Base-by-base conservation (phyloP, 2,113 vertebrate species). In the Leptosomus discolor region DNA sequence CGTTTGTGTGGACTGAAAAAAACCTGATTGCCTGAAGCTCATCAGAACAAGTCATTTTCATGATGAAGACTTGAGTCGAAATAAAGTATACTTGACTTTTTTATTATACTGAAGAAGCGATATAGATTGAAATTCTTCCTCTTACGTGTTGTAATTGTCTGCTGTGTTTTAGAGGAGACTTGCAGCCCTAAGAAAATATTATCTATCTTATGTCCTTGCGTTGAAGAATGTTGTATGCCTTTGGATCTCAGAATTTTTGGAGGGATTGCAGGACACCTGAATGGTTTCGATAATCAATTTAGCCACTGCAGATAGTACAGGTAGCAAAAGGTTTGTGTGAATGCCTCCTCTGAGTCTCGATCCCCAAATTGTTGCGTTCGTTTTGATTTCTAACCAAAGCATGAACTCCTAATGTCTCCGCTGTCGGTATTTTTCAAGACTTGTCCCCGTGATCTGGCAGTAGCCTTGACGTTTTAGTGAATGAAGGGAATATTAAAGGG, bases 1-100 rank as follows among this genome's bases (percentile, higher is more conserved):
- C 21, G 2, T 90, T 93, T 95, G 94, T 88, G 68, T 92, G 90
- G 63, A 77, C 64, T 88, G 81, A 67, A 90, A 87, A 68, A 83
- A 61, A 50, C 6, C 41, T 90, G 73, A 75, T 82, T 91, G 94
- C 76, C 46, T 93, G 77, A 23, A 64, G 51, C n/a, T 50, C 83
- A 23, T 69, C 71, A 34, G 88, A 57, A 29, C 32, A 77, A 92
- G 56, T 63, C 7, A 24, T 84, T 86, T 53, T 74, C 51, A 12
- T 30, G 46, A 27, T 37, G 63, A 92, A 71, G 53, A 77, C 68
- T 36, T 46, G 69, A 77, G 71, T 53, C 76, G 53, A 65, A 73
- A 27, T 54, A 8, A 86, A 73, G 36, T 34, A 24, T 36, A 6
- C 29, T 24, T 65, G 32, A 30, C 41, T 82, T 48, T 93, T 83